These are phyloP conservation scores for Pseudeuparius sepicola DNA, from an alignment of 2,888 invertebrate genomes.

Conservation along the genomic window DNA sequence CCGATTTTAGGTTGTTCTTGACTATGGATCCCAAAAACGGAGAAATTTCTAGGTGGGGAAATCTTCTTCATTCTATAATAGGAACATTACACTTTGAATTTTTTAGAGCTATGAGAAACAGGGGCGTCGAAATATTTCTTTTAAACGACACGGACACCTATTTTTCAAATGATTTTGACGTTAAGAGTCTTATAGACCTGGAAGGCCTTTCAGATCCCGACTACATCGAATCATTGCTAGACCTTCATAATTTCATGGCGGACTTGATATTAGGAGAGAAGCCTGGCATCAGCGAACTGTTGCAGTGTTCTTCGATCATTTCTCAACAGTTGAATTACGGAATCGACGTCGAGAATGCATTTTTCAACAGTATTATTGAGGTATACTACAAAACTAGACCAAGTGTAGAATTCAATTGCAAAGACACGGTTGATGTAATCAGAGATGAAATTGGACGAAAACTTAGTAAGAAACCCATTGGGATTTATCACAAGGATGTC, in stretches of 20 bases:
- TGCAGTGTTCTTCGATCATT: constrained; percentile 54
- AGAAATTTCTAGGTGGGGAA: constrained; percentile 74
- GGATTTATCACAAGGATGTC: constrained; percentile 29
- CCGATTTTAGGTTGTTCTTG: constrained; percentile 86
- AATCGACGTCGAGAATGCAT: constrained; percentile 45
- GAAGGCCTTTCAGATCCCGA: constrained; percentile 35
- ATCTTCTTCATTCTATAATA: neutral
- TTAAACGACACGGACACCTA: constrained; percentile 32
- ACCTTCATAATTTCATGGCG: constrained; percentile 40
- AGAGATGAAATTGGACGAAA: constrained; percentile 39
- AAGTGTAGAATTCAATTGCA: constrained; percentile 32
- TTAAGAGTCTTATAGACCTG: constrained; percentile 43
- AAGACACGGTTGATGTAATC: constrained; percentile 41
- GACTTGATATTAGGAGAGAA: constrained; percentile 46
- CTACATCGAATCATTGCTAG: constrained; percentile 35
- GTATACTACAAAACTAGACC: constrained; percentile 46
- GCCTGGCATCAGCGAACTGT: constrained; percentile 52
- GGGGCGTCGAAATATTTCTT: constrained; percentile 83
- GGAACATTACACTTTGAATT: constrained; percentile 5
- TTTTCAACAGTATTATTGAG: constrained; percentile 50
- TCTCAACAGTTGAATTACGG: constrained; percentile 56
- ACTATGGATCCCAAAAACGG: constrained; percentile 93
- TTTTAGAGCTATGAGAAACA: constrained; percentile 89
- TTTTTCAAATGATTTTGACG: constrained; percentile 36
- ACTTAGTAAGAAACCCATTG: constrained; percentile 17